phyloP scores from a whole-genome alignment of 2,113 vertebrate genomes.

The Pelusios castaneus region DNA sequence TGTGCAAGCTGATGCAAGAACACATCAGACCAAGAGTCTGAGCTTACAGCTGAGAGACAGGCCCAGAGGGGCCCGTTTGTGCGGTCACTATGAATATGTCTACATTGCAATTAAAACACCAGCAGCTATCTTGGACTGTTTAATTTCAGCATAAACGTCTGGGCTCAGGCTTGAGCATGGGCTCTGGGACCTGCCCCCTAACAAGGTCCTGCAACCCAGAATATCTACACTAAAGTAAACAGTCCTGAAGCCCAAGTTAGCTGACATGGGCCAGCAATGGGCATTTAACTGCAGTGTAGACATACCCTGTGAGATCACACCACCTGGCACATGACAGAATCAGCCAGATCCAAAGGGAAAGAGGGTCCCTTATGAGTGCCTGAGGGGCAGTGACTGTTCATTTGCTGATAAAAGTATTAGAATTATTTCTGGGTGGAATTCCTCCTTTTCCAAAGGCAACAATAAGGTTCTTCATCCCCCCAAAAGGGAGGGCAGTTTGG shows the following conservation, averaged over 20 bases:
- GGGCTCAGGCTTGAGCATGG: not conserved
- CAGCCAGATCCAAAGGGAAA: not conserved
- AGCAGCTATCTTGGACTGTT: not conserved
- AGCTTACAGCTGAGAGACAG: not conserved
- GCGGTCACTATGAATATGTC: not conserved
- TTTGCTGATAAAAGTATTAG: not conserved
- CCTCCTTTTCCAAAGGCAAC: not conserved
- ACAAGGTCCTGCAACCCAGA: not conserved
- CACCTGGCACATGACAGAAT: not conserved
- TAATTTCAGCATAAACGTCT: not conserved
- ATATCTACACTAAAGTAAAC: not conserved
- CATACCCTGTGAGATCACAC: not conserved
- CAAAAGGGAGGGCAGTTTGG: rapidly evolving
- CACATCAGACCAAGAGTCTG: not conserved
- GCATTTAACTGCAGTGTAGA: not conserved
- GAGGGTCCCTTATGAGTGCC: not conserved
- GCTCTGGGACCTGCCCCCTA: not conserved
- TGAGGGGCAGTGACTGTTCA: not conserved
- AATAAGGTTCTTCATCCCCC: not conserved
- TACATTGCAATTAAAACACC: not conserved
- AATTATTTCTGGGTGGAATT: not conserved
- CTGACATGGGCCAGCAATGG: not conserved
- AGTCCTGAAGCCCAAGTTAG: not conserved
- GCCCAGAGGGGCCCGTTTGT: not conserved
- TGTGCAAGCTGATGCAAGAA: rapidly evolving